These are phyloP conservation scores for Phaenicophaeus curvirostris DNA, from an alignment of 2,797 vertebrate genomes.

Conservation along the genomic window DNA sequence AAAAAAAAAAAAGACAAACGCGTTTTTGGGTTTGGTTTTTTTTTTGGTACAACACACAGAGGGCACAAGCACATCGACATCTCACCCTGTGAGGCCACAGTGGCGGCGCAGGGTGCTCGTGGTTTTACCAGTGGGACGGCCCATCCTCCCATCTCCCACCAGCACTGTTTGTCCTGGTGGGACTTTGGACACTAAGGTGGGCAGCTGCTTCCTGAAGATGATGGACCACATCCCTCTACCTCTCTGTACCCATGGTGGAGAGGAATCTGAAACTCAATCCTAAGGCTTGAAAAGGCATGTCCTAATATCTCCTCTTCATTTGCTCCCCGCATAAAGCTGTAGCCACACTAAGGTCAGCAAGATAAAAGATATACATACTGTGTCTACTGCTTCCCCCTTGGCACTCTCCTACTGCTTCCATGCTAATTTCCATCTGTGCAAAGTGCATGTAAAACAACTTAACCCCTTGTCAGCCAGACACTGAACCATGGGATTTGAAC, in stretches of 20 bases:
- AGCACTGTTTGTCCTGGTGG: not conserved
- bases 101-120: fast-evolving
- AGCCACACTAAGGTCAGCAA: not conserved
- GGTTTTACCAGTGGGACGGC: not conserved
- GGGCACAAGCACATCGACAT: not conserved
- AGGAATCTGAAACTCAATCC: not conserved
- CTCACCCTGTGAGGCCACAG: not conserved
- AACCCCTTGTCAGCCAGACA: not conserved
- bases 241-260: not conserved
- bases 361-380: not conserved
- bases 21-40: conserved; percentile 25
- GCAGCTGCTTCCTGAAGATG: not conserved
- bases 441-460: conserved; percentile 54
- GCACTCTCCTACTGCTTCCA: not conserved
- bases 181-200: not conserved
- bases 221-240: not conserved
- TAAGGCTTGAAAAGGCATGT: not conserved
- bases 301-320: not conserved
- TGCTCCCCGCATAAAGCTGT: not conserved
- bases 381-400: not conserved
- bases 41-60: not conserved
- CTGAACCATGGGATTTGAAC: not conserved
- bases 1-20: too few relatives aligned
- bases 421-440: conserved; percentile 41
- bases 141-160: not conserved